Evolutionary conservation across 2,797 vertebrate genomes (phyloP).

Genomic region (Synaphobranchus kaupii): DNA sequence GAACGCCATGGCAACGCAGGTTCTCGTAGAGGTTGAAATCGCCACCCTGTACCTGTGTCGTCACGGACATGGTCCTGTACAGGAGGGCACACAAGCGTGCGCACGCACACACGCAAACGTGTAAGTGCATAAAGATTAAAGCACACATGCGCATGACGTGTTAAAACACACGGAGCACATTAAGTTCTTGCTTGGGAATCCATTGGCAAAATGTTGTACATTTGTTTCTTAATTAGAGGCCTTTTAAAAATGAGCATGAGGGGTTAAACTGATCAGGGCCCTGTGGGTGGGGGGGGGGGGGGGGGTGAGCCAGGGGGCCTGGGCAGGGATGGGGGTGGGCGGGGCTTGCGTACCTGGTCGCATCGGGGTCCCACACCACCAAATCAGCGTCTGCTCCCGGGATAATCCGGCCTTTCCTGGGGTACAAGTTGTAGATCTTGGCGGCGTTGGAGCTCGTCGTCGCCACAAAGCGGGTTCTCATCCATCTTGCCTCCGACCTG

Average conservation of each 20-base stretch:
- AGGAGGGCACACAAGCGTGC: neutral
- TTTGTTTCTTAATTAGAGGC: no score
- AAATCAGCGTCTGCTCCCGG: conserved; percentile 92
- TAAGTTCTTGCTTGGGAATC: neutral
- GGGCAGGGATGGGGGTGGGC: neutral
- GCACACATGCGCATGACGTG: no score
- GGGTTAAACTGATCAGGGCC: no score
- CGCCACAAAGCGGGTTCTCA: conserved; percentile 94
- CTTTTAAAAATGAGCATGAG: no score
- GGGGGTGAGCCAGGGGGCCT: neutral
- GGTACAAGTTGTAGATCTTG: conserved; percentile 97
- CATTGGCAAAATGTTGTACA: no score
- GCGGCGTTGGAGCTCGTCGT: conserved; percentile 95
- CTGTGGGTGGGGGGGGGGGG: no score
- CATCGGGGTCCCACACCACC: conserved; percentile 96
- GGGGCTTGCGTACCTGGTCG: conserved; percentile 77
- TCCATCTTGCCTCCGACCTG: conserved; percentile 98
- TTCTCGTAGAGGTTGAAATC: conserved; percentile 94
- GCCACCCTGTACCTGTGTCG: conserved; percentile 90
- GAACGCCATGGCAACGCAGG: conserved; percentile 90
- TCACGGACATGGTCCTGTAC: conserved; percentile 87
- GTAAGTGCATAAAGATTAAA: neutral
- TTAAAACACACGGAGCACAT: neutral
- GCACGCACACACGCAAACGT: neutral
- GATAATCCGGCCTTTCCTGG: conserved; percentile 93